A percentile compares a stretch with the other conserved stretches of the same genome.
Conservation (phyloP, 2,113 vertebrate genomes). For the Scolopax mira region DNA sequence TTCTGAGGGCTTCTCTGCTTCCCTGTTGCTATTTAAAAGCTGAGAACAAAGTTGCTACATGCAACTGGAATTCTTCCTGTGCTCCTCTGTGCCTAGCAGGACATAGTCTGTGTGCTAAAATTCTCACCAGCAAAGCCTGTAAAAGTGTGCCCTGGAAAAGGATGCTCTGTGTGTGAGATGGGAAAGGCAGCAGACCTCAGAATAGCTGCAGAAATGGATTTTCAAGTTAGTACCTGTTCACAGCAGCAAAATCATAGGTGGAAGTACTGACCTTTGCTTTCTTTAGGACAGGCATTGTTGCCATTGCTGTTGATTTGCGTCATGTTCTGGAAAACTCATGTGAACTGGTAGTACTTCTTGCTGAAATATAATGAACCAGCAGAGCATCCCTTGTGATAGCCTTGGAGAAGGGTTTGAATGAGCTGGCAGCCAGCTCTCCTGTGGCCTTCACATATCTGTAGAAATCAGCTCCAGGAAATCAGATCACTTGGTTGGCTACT, state of each 20-base stretch:
- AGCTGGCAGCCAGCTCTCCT: neutral
- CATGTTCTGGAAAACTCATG: neutral
- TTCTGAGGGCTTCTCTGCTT: neutral
- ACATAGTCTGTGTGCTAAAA: neutral
- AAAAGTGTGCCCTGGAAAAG: neutral
- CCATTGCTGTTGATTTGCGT: neutral
- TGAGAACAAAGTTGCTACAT: neutral
- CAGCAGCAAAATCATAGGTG: neutral
- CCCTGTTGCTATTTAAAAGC: neutral
- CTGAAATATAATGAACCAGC: neutral
- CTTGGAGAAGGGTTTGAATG: neutral
- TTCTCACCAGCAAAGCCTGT: neutral
- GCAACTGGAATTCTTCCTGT: neutral
- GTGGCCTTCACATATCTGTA: neutral
- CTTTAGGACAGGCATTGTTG: neutral
- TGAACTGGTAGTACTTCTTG: neutral
- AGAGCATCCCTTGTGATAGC: neutral
- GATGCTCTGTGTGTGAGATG: accelerated
- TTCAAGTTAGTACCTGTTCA: neutral
- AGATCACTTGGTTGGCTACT: neutral
- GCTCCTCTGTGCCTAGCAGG: neutral
- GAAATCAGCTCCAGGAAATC: constrained; percentile 2
- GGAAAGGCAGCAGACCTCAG: neutral
- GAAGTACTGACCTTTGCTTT: neutral
- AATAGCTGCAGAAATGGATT: neutral